phyloP scores from a whole-genome alignment of 2,888 invertebrate species.

The Yponomeuta cagnagella region DNA sequence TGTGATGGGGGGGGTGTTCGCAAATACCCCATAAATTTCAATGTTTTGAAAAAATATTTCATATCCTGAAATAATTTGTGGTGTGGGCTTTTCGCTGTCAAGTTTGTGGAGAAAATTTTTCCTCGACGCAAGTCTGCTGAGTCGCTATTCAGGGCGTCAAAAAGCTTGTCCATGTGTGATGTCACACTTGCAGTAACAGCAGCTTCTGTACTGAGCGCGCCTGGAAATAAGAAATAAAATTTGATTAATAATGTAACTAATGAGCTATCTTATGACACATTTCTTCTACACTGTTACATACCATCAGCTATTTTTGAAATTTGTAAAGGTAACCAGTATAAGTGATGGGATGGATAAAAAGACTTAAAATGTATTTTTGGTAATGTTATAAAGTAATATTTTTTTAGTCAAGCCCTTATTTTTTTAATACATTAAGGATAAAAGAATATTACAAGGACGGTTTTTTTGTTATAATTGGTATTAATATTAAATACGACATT shows the following conservation, averaged over 20 bases:
- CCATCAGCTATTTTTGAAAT: background rate
- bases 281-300: background rate
- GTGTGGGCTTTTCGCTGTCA: conserved; percentile 9
- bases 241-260: background rate
- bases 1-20: conserved; percentile 4
- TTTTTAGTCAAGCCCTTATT: no score
- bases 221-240: conserved; percentile 12
- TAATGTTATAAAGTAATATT: no score
- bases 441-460: no score
- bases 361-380: no score
- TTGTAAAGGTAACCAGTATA: no score
- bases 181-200: conserved; percentile 15
- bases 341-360: no score
- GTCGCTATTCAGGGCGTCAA: conserved; percentile 17
- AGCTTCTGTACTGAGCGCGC: conserved; percentile 17
- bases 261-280: background rate
- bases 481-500: no score
- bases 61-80: conserved; percentile 2
- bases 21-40: conserved; percentile 5
- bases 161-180: conserved; percentile 15
- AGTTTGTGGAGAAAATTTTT: conserved; percentile 14
- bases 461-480: no score
- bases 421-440: no score
- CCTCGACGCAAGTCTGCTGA: conserved; percentile 14
- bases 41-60: background rate